Base-by-base conservation (phyloP, 1,140 invertebrate genomes). In the Cepaea nemoralis region DNA sequence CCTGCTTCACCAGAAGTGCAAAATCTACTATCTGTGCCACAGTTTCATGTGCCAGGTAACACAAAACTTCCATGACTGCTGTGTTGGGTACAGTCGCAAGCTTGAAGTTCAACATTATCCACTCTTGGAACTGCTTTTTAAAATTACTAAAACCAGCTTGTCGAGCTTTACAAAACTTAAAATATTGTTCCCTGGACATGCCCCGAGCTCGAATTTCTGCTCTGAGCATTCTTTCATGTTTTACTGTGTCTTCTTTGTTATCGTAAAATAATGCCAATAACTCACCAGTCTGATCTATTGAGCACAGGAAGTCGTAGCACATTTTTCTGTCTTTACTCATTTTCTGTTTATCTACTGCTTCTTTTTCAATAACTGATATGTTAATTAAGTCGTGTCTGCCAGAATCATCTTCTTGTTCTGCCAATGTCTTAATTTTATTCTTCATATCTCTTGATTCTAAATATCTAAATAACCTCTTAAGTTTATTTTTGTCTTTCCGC, bases 11-110 rank as follows among this genome's bases (percentile, higher is more conserved):
- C n/a, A n/a, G n/a, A n/a, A n/a, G n/a, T n/a, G n/a, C n/a, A n/a
- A n/a, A n/a, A n/a, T n/a, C n/a, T n/a, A 94, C 91, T 79, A 92
- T 86, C 90, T 94, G 93, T 19, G 94, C 94, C 5, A 95, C 93
- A 12, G 93, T 94, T 91, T 95, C 94, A 87, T 94, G 94, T 0
- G 94, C 94, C 31, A 95, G 89, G 87, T 94, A 94, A 76, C 93
- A 92, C 59, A 94, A 87, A 66, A 94, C 91, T 75, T 93, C 93
- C 45, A 93, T 88, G 2, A 93, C 93, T 35, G 59, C 33, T 2
- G 77, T 16, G 45, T n/a, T 79, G 37, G 69, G n/a, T 10, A 40
- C 27, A 27, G 93, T 86, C n/a, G 93, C 93, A 50, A 87, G 88
- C 88, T 90, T 80, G 31, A 87, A 86, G 85, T 89, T 84, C 77